A percentile compares a stretch with the other conserved stretches of the same genome.
These are phyloP conservation scores for Sphaerophoria rueppellii DNA, from an alignment of 2,888 invertebrate genomes.

Conservation along the genomic window DNA sequence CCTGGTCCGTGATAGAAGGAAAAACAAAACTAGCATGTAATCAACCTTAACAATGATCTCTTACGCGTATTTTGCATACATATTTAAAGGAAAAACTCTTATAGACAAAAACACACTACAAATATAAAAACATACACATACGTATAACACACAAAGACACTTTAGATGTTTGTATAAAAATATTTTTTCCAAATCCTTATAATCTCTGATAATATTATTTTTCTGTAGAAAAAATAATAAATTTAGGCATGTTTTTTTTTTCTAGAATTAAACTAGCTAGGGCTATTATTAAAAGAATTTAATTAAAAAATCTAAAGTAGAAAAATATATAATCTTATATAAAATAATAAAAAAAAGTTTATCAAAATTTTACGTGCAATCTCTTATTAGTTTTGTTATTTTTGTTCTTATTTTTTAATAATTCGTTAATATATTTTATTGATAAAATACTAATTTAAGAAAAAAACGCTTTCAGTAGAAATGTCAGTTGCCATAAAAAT, in stretches of 20 bases:
- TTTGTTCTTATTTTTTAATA: slow-evolving; percentile 19
- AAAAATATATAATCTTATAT: slow-evolving; percentile 17
- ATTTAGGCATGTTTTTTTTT: slow-evolving; percentile 36
- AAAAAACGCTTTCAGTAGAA: slow-evolving; percentile 20
- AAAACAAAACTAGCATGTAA: slow-evolving; percentile 26
- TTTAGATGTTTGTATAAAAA: slow-evolving; percentile 34
- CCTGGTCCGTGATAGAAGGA: not conserved
- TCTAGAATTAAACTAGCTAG: slow-evolving; percentile 65
- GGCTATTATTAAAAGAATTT: slow-evolving; percentile 63
- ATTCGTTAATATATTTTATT: slow-evolving; percentile 25
- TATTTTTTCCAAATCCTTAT: slow-evolving; percentile 55
- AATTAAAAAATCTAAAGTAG: slow-evolving; percentile 36
- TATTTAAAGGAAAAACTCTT: slow-evolving; percentile 45
- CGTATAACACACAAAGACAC: slow-evolving; percentile 16
- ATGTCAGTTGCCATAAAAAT: slow-evolving; percentile 12
- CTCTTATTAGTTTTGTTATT: slow-evolving; percentile 35
- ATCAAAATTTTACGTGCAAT: slow-evolving; percentile 60
- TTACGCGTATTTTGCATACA: slow-evolving; percentile 55
- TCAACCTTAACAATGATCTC: slow-evolving; percentile 67
- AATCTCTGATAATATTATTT: slow-evolving; percentile 40
- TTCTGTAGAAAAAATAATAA: slow-evolving; percentile 40
- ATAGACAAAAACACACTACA: slow-evolving; percentile 31
- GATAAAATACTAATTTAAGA: slow-evolving; percentile 38
- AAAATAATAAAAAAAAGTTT: slow-evolving; percentile 6
- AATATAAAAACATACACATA: slow-evolving; percentile 22